These are phyloP conservation scores for Philypnodon macrostomus DNA, from an alignment of 2,797 vertebrate genomes.

Conservation along the genomic window DNA sequence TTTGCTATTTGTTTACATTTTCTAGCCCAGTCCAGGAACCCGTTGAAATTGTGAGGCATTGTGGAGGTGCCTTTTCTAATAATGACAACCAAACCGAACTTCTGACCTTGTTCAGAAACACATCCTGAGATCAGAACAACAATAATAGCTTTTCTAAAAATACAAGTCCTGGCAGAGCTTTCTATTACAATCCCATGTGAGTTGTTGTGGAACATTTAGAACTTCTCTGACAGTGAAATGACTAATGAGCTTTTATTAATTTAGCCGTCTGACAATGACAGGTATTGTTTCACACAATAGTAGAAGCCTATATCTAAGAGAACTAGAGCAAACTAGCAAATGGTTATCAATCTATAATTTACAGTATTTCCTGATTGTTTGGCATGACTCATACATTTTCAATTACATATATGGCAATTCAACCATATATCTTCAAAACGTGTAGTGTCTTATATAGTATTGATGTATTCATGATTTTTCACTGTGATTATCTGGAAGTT, in stretches of 20 bases:
- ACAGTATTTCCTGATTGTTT: no score
- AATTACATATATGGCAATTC: no score
- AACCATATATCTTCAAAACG: no score
- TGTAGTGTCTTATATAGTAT: no score
- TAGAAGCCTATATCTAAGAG: background rate
- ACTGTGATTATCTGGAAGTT: no score
- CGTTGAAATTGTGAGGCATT: constrained; percentile 31
- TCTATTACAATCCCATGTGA: constrained; percentile 62
- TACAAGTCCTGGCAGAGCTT: constrained; percentile 61
- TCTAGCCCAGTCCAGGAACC: constrained; percentile 6
- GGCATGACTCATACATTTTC: no score
- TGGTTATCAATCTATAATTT: no score
- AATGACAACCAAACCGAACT: constrained; percentile 59
- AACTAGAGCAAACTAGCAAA: no score
- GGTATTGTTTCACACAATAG: background rate
- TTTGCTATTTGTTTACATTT: constrained; percentile 1
- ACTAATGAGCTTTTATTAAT: constrained; percentile 35
- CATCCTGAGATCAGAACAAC: constrained; percentile 53
- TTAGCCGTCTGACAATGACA: constrained; percentile 16
- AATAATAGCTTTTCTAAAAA: constrained; percentile 68
- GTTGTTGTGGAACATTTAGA: constrained; percentile 17
- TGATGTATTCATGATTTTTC: no score
- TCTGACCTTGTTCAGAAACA: constrained; percentile 60
- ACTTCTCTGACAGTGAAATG: constrained; percentile 38
- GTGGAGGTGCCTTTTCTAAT: constrained; percentile 55